phyloP scores from a whole-genome alignment of 2,888 invertebrate genomes.

The Xanthia togata region DNA sequence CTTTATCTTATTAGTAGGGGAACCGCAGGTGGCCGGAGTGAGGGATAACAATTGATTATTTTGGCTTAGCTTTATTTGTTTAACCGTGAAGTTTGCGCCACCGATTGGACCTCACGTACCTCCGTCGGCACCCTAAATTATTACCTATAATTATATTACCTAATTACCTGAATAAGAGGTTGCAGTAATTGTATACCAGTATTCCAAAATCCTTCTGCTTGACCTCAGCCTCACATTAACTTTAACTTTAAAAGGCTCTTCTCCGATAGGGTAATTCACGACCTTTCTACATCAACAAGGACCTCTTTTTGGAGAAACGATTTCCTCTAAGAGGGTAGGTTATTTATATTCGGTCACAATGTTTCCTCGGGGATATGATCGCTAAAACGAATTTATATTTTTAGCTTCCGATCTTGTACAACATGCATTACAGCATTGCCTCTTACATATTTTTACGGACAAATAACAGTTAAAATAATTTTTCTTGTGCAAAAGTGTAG shows the following conservation, averaged over 20 bases:
- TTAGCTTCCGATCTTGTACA: neutral
- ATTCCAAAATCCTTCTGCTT: too few species aligned
- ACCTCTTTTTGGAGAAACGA: neutral
- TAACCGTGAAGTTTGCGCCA: neutral
- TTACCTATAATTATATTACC: too few species aligned
- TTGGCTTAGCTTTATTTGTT: neutral
- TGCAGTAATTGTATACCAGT: too few species aligned
- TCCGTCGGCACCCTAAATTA: too few species aligned
- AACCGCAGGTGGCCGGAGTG: neutral
- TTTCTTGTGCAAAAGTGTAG: neutral
- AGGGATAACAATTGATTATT: slow-evolving; percentile 3
- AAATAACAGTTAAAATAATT: neutral
- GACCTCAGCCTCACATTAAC: too few species aligned
- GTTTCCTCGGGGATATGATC: neutral
- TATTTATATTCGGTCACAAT: neutral
- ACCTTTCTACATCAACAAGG: too few species aligned
- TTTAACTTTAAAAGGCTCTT: neutral
- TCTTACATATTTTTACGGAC: neutral
- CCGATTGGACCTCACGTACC: too few species aligned
- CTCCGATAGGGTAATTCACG: neutral
- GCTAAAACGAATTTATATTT: neutral
- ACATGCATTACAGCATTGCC: neutral
- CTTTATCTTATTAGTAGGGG: slow-evolving; percentile 11
- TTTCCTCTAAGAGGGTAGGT: slow-evolving; percentile 3
- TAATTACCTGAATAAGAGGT: too few species aligned